Evolutionary conservation across 1,140 invertebrate genomes (phyloP).

Genomic region (Drosophila auraria): DNA sequence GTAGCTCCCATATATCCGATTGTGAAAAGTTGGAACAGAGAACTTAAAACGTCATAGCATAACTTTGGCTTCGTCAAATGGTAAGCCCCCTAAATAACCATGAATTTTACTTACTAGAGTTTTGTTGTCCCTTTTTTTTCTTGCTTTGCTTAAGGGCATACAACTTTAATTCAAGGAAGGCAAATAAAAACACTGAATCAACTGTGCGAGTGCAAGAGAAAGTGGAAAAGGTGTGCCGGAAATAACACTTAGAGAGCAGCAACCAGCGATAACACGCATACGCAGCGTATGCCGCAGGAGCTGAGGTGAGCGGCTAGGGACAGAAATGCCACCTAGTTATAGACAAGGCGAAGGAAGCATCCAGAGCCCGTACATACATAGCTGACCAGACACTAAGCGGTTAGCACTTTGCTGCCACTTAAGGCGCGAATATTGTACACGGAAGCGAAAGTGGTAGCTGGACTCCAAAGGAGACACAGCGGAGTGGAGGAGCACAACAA

Average conservation of each 20-base stretch:
- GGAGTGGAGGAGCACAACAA: conserved; percentile 18
- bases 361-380: conserved; percentile 35
- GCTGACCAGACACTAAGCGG: conserved; percentile 58
- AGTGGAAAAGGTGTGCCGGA: conserved; percentile 41
- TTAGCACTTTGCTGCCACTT: conserved; percentile 17
- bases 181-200: conserved; percentile 59
- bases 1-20: too few relatives aligned
- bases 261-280: conserved; percentile 60
- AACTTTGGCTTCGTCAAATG: conserved; percentile 27
- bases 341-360: conserved; percentile 41
- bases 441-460: conserved; percentile 10
- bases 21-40: background rate
- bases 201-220: background rate
- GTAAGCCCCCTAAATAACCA: conserved; percentile 64
- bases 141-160: conserved; percentile 24
- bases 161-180: conserved; percentile 60
- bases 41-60: conserved; percentile 37
- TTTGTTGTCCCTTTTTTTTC: conserved; percentile 12
- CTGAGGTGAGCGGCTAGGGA: background rate
- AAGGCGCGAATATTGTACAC: conserved; percentile 41
- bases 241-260: conserved; percentile 52
- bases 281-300: conserved; percentile 37
- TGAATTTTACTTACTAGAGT: conserved; percentile 62
- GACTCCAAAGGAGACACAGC: conserved; percentile 8
- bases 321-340: conserved; percentile 25